Base-by-base conservation (phyloP, 2,888 invertebrate genomes). In the Pristionchus arcanus region DNA sequence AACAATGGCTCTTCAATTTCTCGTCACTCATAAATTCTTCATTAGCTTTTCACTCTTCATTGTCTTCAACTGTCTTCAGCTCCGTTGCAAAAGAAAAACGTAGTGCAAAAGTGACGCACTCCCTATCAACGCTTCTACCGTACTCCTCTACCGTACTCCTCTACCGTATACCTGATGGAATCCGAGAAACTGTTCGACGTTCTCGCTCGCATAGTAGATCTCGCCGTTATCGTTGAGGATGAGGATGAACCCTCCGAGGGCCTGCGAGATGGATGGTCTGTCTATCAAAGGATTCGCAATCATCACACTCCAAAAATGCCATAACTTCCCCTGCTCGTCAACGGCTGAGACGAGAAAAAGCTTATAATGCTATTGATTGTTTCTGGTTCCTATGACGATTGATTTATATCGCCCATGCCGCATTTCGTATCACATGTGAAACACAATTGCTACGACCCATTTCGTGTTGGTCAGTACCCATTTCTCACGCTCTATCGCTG, bases 201-300 rank as follows among this genome's bases (percentile, higher is more conserved):
- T 98, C 96, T 99, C 98, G 92, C 99, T 98, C 90, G 98, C 98
- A 96, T 98, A 99, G 97, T 99, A 99, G 87, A 99, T 98, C 96
- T 99, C 99, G 91, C 99, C 99, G 86, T 94, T 92, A 95, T 99
- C 98, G 93, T 98, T 98, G 93, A 99, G 97, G 95, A 99, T 98
- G 97, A 99, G 97, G 95, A 99, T 97, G 97, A 99, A 99, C 95
- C 99, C 99, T 96, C 99, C 99, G 96, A 99, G 97, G 92, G 99
- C 99, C 98, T 98, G 97, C 90, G 68, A 90, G 68, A n/a, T 3
- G n/a, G 16, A 28, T 66, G 9, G 66, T 53, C 5, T n/a, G n/a
- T n/a, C n/a, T n/a, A n/a, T n/a, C n/a, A n/a, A n/a, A n/a, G n/a
- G n/a, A n/a, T n/a, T n/a, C n/a, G n/a, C n/a, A n/a, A n/a, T n/a